These are phyloP conservation scores for Gymnorhina tibicen DNA, from an alignment of 2,113 vertebrate genomes.

Conservation along the genomic window DNA sequence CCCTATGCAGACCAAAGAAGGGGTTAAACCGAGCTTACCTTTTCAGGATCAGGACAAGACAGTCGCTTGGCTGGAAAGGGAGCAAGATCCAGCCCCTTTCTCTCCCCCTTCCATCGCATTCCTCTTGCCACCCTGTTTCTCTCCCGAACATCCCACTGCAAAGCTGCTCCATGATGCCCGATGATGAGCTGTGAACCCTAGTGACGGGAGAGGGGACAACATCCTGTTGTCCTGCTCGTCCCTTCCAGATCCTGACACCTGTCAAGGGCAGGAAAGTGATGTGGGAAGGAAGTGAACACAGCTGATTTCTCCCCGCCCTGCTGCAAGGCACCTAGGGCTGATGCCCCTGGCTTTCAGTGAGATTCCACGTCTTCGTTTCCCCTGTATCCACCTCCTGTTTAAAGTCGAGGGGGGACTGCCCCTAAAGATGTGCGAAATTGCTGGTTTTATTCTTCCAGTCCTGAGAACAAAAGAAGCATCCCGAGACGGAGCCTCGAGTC, in stretches of 20 bases:
- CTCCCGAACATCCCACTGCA: neutral
- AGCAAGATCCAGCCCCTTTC: neutral
- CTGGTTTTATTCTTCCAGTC: neutral
- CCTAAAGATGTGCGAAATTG: rapidly evolving
- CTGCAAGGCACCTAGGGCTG: neutral
- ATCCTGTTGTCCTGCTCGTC: neutral
- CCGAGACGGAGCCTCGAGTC: neutral
- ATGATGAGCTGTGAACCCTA: neutral
- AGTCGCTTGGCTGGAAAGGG: neutral
- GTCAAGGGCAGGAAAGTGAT: neutral
- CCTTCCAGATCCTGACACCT: neutral
- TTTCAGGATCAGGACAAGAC: neutral
- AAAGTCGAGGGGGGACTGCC: neutral
- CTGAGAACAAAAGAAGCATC: neutral
- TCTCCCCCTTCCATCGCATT: neutral
- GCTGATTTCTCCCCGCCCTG: neutral
- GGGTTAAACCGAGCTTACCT: neutral
- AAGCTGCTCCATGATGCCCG: rapidly evolving
- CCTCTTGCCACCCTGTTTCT: neutral
- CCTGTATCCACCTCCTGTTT: neutral
- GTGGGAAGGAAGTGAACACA: neutral
- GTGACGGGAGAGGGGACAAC: neutral
- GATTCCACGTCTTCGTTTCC: neutral
- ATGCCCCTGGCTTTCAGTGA: neutral
- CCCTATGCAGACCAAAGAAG: neutral